These are phyloP conservation scores for Sarcophaga bullata DNA, from an alignment of 1,140 invertebrate species.

Conservation along the genomic window DNA sequence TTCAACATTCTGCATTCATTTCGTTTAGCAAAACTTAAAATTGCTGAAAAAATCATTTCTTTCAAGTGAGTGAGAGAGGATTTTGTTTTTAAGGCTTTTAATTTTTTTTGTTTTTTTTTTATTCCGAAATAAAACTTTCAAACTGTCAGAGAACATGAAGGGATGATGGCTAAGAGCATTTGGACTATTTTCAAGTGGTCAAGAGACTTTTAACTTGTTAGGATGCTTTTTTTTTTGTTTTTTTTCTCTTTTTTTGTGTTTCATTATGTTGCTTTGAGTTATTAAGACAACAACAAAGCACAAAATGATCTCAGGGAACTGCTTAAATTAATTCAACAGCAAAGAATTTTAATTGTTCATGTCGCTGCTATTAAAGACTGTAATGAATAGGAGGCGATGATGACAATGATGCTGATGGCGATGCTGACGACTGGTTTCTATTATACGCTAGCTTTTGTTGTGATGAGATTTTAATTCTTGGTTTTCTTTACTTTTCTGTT, in stretches of 20 bases:
- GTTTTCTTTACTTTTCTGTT: too few species aligned
- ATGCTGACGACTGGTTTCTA: background rate
- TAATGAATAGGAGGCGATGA: too few species aligned
- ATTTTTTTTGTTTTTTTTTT: background rate
- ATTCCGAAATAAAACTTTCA: background rate
- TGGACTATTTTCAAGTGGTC: conserved; percentile 8
- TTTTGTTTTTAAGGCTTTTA: background rate
- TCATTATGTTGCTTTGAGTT: background rate
- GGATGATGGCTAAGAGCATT: conserved; percentile 4
- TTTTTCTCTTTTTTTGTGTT: too few species aligned
- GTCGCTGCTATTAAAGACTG: background rate
- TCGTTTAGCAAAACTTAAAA: background rate
- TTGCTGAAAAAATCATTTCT: background rate
- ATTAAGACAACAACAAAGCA: background rate
- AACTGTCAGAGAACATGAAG: background rate
- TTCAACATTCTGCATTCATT: background rate
- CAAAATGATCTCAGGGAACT: background rate
- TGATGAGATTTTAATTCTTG: too few species aligned
- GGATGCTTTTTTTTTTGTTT: background rate
- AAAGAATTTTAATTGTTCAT: conserved; percentile 10
- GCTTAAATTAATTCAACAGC: background rate
- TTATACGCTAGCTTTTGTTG: too few species aligned
- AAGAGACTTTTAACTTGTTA: background rate
- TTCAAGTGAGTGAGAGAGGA: background rate
- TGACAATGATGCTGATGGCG: background rate